Conservation (phyloP, 2,888 invertebrate species). For the Tenodera sinensis region DNA sequence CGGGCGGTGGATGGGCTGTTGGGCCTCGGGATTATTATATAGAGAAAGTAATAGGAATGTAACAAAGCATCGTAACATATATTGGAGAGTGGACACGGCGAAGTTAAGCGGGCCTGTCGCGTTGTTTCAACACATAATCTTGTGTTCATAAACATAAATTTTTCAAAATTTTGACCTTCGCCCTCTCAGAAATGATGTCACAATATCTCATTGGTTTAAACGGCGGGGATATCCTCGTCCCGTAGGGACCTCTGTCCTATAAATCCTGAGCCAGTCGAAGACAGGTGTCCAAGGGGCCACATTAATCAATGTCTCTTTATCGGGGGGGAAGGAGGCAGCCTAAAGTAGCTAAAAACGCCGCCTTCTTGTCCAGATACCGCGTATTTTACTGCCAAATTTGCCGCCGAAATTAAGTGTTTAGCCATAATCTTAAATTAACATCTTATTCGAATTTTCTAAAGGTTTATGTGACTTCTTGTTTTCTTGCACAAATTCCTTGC, state of each 20-base stretch:
- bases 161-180: background rate
- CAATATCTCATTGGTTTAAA: background rate
- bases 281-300: background rate
- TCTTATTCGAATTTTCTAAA: no score
- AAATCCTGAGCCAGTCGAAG: background rate
- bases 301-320: background rate
- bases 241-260: background rate
- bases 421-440: no score
- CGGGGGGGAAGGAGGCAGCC: no score
- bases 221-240: background rate
- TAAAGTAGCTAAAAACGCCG: background rate
- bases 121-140: background rate
- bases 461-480: no score
- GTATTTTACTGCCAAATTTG: no score
- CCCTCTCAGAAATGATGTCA: background rate
- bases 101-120: background rate
- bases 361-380: background rate
- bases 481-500: no score
- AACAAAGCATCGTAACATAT: no score
- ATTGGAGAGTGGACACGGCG: background rate
- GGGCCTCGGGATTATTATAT: no score
- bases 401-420: no score
- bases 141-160: background rate
- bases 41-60: no score
- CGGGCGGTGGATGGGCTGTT: no score